A percentile compares a stretch with the other conserved stretches of the same genome.
Conservation (phyloP, 2,888 invertebrate genomes). For the Gari tellinella region DNA sequence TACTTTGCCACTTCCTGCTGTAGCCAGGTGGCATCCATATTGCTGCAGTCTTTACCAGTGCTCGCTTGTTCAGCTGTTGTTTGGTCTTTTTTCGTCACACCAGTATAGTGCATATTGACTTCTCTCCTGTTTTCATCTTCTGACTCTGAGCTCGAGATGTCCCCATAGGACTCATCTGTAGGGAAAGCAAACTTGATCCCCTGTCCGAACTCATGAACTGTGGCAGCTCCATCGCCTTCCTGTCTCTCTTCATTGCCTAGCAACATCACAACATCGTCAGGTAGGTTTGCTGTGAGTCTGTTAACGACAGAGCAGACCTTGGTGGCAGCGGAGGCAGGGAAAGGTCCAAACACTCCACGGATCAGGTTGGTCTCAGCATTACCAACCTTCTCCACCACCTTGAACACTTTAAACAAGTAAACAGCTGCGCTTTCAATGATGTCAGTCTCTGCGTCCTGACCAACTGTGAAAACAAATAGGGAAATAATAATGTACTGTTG, state of each 20-base stretch:
- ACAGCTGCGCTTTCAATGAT: constrained; percentile 77
- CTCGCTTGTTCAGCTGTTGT: constrained; percentile 18
- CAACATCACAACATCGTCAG: constrained; percentile 69
- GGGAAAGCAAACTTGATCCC: constrained; percentile 72
- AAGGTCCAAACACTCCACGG: constrained; percentile 80
- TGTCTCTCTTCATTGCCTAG: constrained; percentile 62
- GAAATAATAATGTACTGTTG: not conserved
- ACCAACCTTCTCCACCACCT: constrained; percentile 71
- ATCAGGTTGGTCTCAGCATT: constrained; percentile 73
- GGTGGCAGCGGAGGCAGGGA: constrained; percentile 79
- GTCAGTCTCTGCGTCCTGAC: constrained; percentile 72
- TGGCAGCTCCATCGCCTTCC: constrained; percentile 73
- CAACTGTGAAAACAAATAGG: constrained; percentile 64
- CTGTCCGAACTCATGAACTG: constrained; percentile 73
- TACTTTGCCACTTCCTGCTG: constrained; percentile 66
- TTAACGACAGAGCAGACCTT: constrained; percentile 76
- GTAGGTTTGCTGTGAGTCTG: constrained; percentile 73
- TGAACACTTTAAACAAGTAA: constrained; percentile 79
- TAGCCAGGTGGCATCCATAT: constrained; percentile 66
- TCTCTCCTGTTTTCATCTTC: constrained; percentile 69
- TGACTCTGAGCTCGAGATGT: constrained; percentile 72
- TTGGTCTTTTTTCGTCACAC: constrained; percentile 24
- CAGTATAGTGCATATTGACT: constrained; percentile 67
- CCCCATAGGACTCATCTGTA: constrained; percentile 30
- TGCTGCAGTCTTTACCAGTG: not conserved